phyloP scores from a whole-genome alignment of 2,888 invertebrate species.

The Ligdia adustata region DNA sequence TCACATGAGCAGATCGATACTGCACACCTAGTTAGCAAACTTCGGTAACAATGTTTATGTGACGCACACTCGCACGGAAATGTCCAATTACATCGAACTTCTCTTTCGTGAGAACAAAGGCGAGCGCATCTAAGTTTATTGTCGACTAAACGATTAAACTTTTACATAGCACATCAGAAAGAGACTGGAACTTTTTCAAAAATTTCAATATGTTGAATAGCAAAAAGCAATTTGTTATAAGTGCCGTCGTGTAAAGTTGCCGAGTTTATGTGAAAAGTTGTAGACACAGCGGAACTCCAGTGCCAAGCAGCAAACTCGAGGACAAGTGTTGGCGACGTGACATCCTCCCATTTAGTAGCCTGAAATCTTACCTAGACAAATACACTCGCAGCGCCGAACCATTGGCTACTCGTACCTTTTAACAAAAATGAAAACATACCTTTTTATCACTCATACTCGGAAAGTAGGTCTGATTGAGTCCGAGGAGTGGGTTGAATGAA shows the following conservation, averaged over 20 bases:
- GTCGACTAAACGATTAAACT: constrained; percentile 8
- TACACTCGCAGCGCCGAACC: constrained; percentile 43
- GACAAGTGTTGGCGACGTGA: constrained; percentile 76
- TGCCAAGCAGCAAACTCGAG: constrained; percentile 61
- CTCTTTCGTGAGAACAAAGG: constrained; percentile 9
- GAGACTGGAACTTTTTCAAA: constrained; percentile 39
- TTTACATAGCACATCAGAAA: constrained; percentile 10
- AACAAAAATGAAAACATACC: too few relatives aligned
- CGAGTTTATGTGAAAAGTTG: constrained; percentile 79
- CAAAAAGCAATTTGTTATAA: constrained; percentile 69
- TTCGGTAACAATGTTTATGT: constrained; percentile 30
- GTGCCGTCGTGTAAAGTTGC: constrained; percentile 67
- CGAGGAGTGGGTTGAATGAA: too few relatives aligned
- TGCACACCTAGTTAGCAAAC: constrained; percentile 38
- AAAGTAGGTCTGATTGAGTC: too few relatives aligned
- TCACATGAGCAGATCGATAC: constrained; percentile 32
- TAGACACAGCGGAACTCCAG: constrained; percentile 60
- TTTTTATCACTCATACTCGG: too few relatives aligned
- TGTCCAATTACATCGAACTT: constrained; percentile 12
- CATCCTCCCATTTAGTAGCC: constrained; percentile 57
- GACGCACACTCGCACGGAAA: constrained; percentile 17
- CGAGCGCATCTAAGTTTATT: constrained; percentile 4
- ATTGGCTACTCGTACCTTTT: constrained; percentile 38
- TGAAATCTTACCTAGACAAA: constrained; percentile 55
- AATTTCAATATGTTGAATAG: constrained; percentile 66